Evolutionary conservation across 2,797 vertebrate genomes (phyloP), one percentile per base, ranked within the genome.

Genomic region (Poeciliopsis gracilis): DNA sequence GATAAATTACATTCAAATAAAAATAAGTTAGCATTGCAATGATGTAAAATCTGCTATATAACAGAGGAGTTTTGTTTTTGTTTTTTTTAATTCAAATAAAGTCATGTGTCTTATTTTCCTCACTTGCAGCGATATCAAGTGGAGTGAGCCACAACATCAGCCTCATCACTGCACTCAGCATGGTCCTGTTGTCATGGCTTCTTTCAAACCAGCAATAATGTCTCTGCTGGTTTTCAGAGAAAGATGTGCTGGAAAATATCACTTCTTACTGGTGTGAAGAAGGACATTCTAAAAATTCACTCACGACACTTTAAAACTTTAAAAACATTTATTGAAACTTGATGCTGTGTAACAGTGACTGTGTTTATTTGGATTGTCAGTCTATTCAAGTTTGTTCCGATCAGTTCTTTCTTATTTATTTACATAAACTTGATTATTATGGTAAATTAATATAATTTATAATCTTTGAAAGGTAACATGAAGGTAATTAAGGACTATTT

Each of bases 171-270:
- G 69, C 2, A 73, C 43, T 61, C 36, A 33, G 28, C 23, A 53
- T 73, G 69, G 10, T 76, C n/a, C 28, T 77, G 47, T 7, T 73
- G 47, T 81, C 75, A 46, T 77, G 79, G 38, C 38, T 77, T 66
- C 38, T 81, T 12, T 77, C 57, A 53, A 67, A 23, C 20, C 79
- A 77, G 38, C 46, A 66, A 36, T 72, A 53, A 36, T 4, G 13
- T 23, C n/a, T 59, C 55, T 59, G n/a, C n/a, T 57, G 55, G 28
- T 49, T 61, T 73, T 23, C 13, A 45, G 15, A 15, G 25, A n/a
- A 71, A 20, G 5, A 63, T 63, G 16, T 63, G 8, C 33, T 33
- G n/a, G 16, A 10, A 63, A 3, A 47, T 72, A 30, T 38, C 25
- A 33, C 18, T 2, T 23, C 0, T 72, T 49, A 2, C 47, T 5